Percentiles rank a stretch among this genome's conserved stretches.
Evolutionary conservation across 2,888 invertebrate species (phyloP).

Genomic region (Bembecia ichneumoniformis): DNA sequence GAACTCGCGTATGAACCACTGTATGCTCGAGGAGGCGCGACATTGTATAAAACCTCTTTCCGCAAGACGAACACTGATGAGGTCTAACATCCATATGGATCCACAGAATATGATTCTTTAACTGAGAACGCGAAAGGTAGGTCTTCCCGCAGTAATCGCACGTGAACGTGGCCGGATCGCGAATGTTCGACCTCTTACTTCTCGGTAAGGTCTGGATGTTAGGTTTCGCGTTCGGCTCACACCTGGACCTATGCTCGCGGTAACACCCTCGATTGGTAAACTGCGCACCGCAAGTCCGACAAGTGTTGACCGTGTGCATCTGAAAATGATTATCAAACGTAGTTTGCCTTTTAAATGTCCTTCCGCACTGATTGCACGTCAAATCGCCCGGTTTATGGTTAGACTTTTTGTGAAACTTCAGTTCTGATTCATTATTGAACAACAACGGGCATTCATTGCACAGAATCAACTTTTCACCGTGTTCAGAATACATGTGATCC

Average conservation of each 20-base stretch:
- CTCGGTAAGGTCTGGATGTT: conserved; percentile 30
- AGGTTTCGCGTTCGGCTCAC: conserved; percentile 54
- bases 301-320: conserved; percentile 55
- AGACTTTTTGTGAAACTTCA: conserved; percentile 30
- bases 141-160: conserved; percentile 55
- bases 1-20: conserved; percentile 64
- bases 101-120: conserved; percentile 63
- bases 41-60: conserved; percentile 63
- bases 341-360: conserved; percentile 35
- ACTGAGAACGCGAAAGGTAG: conserved; percentile 46
- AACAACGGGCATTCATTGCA: conserved; percentile 45
- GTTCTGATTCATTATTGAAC: conserved; percentile 24
- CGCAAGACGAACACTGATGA: conserved; percentile 66
- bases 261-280: conserved; percentile 56
- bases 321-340: conserved; percentile 47
- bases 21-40: conserved; percentile 64
- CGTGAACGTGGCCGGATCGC: conserved; percentile 50
- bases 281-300: conserved; percentile 43
- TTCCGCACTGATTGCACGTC: conserved; percentile 48
- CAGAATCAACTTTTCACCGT: conserved; percentile 24
- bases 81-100: conserved; percentile 62
- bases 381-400: conserved; percentile 34
- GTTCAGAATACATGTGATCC: conserved; percentile 31
- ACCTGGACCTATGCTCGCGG: conserved; percentile 44
- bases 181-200: conserved; percentile 41